These are phyloP conservation scores for Isoperla grammatica DNA, from an alignment of 2,888 invertebrate genomes.

Conservation along the genomic window DNA sequence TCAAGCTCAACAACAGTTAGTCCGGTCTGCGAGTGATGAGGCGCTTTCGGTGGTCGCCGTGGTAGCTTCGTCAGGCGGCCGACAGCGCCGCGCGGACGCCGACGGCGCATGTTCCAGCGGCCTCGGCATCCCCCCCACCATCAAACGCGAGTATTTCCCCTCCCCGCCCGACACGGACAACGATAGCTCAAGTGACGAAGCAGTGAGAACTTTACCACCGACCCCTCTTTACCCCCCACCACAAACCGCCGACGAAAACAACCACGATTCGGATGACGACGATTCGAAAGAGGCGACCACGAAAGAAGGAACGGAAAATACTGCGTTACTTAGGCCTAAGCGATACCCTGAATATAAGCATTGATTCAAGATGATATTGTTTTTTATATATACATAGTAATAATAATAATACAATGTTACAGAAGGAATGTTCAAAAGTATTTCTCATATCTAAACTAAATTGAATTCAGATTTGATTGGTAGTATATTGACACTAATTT, in stretches of 20 bases:
- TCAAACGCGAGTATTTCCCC: conserved; percentile 46
- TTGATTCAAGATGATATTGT: conserved; percentile 46
- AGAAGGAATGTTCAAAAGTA: not conserved
- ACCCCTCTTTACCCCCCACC: not conserved
- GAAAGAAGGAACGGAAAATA: conserved; percentile 27
- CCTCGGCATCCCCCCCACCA: conserved; percentile 38
- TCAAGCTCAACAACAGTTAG: conserved; percentile 95
- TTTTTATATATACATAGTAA: not conserved
- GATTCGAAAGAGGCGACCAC: conserved; percentile 33
- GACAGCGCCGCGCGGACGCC: conserved; percentile 43
- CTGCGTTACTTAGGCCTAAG: conserved; percentile 39
- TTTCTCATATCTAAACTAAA: too few species aligned
- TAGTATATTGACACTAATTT: too few species aligned
- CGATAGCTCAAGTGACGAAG: conserved; percentile 37
- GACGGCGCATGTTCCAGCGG: conserved; percentile 46
- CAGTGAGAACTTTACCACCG: not conserved
- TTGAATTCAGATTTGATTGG: too few species aligned
- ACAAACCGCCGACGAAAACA: conserved; percentile 20
- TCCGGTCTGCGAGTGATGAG: conserved; percentile 92
- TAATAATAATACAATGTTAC: not conserved
- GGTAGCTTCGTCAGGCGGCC: not conserved
- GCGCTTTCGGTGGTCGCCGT: conserved; percentile 54
- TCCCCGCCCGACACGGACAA: conserved; percentile 49
- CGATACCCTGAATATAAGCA: conserved; percentile 72
- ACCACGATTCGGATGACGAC: conserved; percentile 47